Conservation (phyloP, 2,888 invertebrate genomes). For the Clostera curtula region DNA sequence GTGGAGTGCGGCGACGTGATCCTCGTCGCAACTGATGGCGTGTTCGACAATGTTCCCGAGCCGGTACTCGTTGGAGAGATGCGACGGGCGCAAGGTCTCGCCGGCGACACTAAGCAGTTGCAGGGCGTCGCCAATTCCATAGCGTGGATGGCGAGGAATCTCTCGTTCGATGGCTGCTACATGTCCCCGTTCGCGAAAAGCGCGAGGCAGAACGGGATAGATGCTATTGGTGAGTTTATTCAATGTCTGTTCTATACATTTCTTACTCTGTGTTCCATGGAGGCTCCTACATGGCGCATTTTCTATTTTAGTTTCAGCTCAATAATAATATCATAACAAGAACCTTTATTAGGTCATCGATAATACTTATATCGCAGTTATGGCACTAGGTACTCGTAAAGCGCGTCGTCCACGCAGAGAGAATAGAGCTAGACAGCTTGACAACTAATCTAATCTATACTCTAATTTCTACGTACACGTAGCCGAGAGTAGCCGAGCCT, state of each 20-base stretch:
- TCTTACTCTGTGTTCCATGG: no score
- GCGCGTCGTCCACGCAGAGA: no score
- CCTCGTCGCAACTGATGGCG: conserved; percentile 96
- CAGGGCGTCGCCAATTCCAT: conserved; percentile 95
- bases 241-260: conserved; percentile 1
- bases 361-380: no score
- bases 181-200: conserved; percentile 97
- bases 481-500: no score
- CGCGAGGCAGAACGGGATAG: conserved; percentile 94
- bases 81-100: conserved; percentile 71
- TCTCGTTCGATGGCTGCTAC: conserved; percentile 95
- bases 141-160: conserved; percentile 94
- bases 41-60: conserved; percentile 98
- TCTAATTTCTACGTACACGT: no score
- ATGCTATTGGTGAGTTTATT: conserved; percentile 86
- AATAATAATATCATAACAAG: no score
- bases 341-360: no score
- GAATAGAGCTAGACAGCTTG: no score
- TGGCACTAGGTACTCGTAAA: no score
- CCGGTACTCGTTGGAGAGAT: conserved; percentile 91
- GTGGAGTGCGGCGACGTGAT: conserved; percentile 96
- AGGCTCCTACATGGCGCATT: no score
- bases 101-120: conserved; percentile 80
- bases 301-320: no score
- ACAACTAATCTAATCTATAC: no score